Base-by-base conservation (phyloP, 2,888 invertebrate genomes). In the Drosophila neonasuta region DNA sequence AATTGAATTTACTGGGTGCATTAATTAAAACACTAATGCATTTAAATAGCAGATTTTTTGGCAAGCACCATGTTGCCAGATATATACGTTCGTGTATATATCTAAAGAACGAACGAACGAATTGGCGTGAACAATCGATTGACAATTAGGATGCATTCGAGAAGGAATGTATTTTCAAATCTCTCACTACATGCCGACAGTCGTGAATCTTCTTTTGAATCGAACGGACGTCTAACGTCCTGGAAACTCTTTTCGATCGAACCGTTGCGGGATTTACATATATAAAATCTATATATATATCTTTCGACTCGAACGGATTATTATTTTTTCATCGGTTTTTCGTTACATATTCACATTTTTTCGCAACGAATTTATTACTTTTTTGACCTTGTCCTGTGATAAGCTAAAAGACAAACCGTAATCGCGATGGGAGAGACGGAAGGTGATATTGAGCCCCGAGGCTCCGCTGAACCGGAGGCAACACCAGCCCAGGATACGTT, bases 161-260 rank as follows among this genome's bases (percentile, higher is more conserved):
- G 70, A 63, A 68, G 73, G 64, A 76, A 77, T 76, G 73, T 69
- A 70, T 74, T 81, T 79, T 84, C 75, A 73, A 77, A 77, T 63
- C 70, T 74, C 75, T 78, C 69, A 76, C 68, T 68, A 72, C 74
- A 77, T 84, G 83, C 82, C 74, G 84, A 88, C 89, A 91, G 91
- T 91, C 89, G 89, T 88, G 89, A 88, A 87, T 90, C 79, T 88
- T 89, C 90, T 88, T 89, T 90, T 88, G 87, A 83, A 88, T 86
- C 89, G 90, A 89, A 87, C 90, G 89, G 91, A 89, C 90, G 89
- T 86, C 79, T 88, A 74, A 83, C 88, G 86, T 80, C 78, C 83
- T 73, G 71, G 68, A 75, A 74, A 70, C 55, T 70, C 51, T 79
- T 67, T 82, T 36, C 76, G 77, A 85, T 81, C 88, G 89, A 87